These are phyloP conservation scores for Novumbra hubbsi DNA, from an alignment of 2,797 vertebrate genomes.

Conservation along the genomic window DNA sequence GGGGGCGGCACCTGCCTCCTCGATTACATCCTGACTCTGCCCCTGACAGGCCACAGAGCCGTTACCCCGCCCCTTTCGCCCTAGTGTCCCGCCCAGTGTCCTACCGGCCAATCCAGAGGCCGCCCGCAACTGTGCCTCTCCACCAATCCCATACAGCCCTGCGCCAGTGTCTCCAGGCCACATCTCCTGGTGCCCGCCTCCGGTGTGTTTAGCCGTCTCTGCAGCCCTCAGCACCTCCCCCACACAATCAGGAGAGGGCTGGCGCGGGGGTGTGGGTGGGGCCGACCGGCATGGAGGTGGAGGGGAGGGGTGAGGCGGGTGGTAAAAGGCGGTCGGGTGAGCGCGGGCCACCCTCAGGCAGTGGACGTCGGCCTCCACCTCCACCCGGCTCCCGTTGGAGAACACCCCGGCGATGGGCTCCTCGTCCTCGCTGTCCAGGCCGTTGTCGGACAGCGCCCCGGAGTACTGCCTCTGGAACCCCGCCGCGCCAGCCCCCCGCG, in stretches of 20 bases:
- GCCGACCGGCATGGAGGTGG: constrained; percentile 19
- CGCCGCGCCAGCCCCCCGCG: constrained; percentile 34
- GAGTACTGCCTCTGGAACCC: constrained; percentile 93
- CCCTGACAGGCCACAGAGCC: constrained; percentile 91
- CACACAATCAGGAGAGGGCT: constrained; percentile 66
- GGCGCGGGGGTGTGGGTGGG: constrained; percentile 60
- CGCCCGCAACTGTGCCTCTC: constrained; percentile 41
- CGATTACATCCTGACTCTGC: constrained; percentile 91
- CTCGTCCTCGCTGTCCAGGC: constrained; percentile 94
- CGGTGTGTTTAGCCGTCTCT: background rate
- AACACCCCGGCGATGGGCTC: constrained; percentile 95
- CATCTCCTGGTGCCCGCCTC: background rate
- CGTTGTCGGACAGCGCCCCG: constrained; percentile 90
- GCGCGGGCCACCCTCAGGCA: constrained; percentile 60
- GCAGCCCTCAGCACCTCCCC: background rate
- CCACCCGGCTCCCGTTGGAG: constrained; percentile 92
- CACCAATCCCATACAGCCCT: background rate
- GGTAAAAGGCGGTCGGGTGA: background rate
- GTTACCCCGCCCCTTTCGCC: constrained; percentile 80
- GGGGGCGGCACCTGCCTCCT: constrained; percentile 86
- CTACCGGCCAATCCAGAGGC: constrained; percentile 48
- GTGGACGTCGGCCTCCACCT: constrained; percentile 95
- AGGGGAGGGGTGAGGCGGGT: constrained; percentile 14
- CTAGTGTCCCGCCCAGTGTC: constrained; percentile 41
- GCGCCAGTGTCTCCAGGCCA: background rate